These are phyloP conservation scores for Tachypleus tridentatus DNA, from an alignment of 1,140 invertebrate genomes.

Conservation along the genomic window DNA sequence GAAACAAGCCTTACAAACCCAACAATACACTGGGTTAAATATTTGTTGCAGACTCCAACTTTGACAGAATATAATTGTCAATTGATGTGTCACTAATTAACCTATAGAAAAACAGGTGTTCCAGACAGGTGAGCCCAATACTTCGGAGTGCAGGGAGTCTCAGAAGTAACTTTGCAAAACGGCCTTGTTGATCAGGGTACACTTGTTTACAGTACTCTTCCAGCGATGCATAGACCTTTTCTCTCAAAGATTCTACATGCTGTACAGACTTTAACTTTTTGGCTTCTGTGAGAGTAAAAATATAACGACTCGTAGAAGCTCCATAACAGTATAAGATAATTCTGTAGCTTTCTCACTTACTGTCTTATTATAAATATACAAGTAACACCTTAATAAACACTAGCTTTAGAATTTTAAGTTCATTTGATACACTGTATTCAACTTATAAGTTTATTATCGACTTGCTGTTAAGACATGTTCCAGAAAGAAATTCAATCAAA, in stretches of 20 bases:
- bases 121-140: conserved; percentile 88
- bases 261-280: conserved; percentile 66
- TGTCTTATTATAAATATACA: conserved; percentile 5
- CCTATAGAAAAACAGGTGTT: conserved; percentile 91
- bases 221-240: conserved; percentile 86
- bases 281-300: conserved; percentile 51
- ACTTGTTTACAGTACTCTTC: conserved; percentile 83
- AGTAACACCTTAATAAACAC: too few species aligned
- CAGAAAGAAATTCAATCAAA: too few species aligned
- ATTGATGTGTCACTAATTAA: conserved; percentile 49
- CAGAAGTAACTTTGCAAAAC: conserved; percentile 86
- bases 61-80: conserved; percentile 39
- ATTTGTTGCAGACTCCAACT: conserved; percentile 45
- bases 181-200: conserved; percentile 78
- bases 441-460: too few species aligned
- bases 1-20: too few species aligned
- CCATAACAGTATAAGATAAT: too few species aligned
- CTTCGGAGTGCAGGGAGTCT: conserved; percentile 85
- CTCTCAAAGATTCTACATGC: conserved; percentile 74
- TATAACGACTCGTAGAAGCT: not conserved
- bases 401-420: too few species aligned
- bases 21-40: not conserved
- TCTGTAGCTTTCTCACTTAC: not conserved
- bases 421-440: too few species aligned
- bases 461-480: too few species aligned